phyloP scores from a whole-genome alignment of 1,140 invertebrate species.

The Aphelinus certus region DNA sequence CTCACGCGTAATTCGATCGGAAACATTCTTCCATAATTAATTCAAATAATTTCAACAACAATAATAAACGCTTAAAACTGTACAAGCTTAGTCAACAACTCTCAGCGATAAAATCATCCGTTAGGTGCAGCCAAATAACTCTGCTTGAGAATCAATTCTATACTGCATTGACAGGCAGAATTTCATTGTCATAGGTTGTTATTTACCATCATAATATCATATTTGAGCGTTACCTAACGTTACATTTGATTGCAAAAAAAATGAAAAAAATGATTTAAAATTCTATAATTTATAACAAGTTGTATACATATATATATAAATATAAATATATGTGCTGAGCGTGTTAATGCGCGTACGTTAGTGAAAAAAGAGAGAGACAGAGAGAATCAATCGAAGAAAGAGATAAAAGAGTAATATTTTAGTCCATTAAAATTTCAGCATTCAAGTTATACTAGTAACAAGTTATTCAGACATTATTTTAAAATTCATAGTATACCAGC shows the following conservation, averaged over 20 bases:
- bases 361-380: conserved; percentile 27
- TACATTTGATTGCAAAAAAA: conserved; percentile 51
- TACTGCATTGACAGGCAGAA: conserved; percentile 22
- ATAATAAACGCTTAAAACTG: conserved; percentile 62
- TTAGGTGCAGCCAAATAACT: conserved; percentile 49
- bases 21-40: conserved; percentile 41
- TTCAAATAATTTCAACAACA: conserved; percentile 44
- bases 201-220: neutral
- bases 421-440: conserved; percentile 60
- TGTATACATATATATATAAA: conserved; percentile 34
- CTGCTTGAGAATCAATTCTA: conserved; percentile 31
- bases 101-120: conserved; percentile 61
- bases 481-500: conserved; percentile 35
- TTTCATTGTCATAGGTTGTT: conserved; percentile 21
- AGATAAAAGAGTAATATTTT: conserved; percentile 53
- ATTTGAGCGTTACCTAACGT: conserved; percentile 54
- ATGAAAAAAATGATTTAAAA: conserved; percentile 59
- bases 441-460: conserved; percentile 39
- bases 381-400: conserved; percentile 33
- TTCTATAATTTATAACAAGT: conserved; percentile 59
- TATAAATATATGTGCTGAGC: conserved; percentile 41
- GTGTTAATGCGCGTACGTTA: conserved; percentile 40
- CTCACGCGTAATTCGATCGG: conserved; percentile 36
- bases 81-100: conserved; percentile 61
- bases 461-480: conserved; percentile 31